Evolutionary conservation across 2,113 vertebrate species (phyloP).

Genomic region (Ptilorrhoa leucosticta): DNA sequence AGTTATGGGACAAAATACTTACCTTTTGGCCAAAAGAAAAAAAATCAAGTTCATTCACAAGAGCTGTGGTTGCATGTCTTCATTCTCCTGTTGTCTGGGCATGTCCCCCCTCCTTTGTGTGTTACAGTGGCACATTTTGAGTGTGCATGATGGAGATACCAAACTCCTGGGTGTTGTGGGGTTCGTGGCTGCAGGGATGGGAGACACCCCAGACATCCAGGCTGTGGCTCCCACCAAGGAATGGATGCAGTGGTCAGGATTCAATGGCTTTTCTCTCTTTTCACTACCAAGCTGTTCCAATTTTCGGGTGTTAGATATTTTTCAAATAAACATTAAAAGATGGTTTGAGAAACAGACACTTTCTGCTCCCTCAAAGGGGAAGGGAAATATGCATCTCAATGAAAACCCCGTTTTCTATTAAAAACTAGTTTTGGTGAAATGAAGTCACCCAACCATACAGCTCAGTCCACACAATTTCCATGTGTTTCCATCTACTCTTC

Average conservation of each 20-base stretch:
- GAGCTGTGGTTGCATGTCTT: neutral
- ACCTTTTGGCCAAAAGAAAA: neutral
- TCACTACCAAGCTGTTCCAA: neutral
- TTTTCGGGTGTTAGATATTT: neutral
- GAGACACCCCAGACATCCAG: neutral
- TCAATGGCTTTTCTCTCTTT: neutral
- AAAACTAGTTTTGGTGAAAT: neutral
- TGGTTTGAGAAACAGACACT: neutral
- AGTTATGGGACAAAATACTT: neutral
- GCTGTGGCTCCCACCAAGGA: neutral
- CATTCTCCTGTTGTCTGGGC: neutral
- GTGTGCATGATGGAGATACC: neutral
- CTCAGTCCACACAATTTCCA: neutral
- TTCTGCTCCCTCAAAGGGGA: neutral
- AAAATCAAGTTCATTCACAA: neutral
- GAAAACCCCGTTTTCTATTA: neutral
- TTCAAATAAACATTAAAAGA: neutral
- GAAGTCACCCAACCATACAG: neutral
- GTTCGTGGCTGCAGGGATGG: fast-evolving
- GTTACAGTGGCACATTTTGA: neutral
- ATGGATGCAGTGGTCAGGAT: too few species aligned
- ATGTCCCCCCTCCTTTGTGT: fast-evolving
- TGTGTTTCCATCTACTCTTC: neutral
- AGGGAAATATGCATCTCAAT: neutral
- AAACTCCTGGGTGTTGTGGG: neutral